Conservation (phyloP, 2,113 vertebrate species). For the Microtus richardsoni region DNA sequence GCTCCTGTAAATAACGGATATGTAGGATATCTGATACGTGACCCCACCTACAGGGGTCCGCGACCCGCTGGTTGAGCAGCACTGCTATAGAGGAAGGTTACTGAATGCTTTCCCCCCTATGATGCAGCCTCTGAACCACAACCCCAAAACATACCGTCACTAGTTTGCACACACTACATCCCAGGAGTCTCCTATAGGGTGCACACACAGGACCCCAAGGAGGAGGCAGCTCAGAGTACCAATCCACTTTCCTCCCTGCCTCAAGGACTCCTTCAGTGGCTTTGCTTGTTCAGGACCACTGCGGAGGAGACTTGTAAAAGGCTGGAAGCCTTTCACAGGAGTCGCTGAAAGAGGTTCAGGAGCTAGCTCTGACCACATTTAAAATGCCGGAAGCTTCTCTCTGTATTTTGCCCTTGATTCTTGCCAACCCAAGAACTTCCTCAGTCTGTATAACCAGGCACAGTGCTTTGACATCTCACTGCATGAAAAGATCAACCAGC, state of each 20-base stretch:
- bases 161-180: fast-evolving
- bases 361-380: background rate
- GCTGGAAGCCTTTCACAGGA: background rate
- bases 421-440: background rate
- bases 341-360: background rate
- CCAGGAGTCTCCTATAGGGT: background rate
- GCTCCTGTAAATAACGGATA: background rate
- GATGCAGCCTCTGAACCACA: no score
- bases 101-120: background rate
- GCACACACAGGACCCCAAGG: background rate
- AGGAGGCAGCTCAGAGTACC: fast-evolving
- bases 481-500: background rate
- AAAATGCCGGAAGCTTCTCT: no score
- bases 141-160: fast-evolving
- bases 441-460: background rate
- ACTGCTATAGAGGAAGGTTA: no score
- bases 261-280: background rate
- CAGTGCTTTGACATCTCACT: background rate
- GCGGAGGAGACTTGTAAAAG: no score
- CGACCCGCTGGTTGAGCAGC: background rate
- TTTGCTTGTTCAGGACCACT: background rate
- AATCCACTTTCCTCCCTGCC: background rate
- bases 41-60: background rate
- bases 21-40: background rate
- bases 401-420: background rate